Conservation (phyloP, 1,140 invertebrate species). For the Brachionus rotundiformis region DNA sequence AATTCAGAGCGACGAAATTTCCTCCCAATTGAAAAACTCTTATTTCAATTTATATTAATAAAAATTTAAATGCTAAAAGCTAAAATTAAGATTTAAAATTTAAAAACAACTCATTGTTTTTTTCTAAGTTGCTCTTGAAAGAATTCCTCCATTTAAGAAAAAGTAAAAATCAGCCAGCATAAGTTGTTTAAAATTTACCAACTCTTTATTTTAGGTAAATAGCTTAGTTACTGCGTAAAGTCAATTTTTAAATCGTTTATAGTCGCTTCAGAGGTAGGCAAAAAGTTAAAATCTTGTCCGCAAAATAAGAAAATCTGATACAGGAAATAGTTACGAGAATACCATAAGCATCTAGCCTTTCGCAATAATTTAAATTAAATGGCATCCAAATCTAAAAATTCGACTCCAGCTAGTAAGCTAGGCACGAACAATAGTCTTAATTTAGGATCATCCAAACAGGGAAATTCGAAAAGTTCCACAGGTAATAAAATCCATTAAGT, state of each 20-base stretch:
- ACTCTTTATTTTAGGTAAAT: background rate
- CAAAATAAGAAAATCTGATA: constrained; percentile 3
- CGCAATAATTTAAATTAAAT: constrained; percentile 18
- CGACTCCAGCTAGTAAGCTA: background rate
- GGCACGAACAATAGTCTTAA: background rate
- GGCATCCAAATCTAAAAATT: constrained; percentile 40
- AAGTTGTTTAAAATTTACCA: constrained; percentile 17
- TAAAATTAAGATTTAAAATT: constrained; percentile 4
- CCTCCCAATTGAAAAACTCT: background rate
- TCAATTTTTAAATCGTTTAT: constrained; percentile 25
- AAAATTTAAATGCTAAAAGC: constrained; percentile 34
- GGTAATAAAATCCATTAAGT: constrained; percentile 32
- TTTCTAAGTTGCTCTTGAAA: constrained; percentile 42
- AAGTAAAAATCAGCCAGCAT: constrained; percentile 31
- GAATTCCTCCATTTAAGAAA: constrained; percentile 27
- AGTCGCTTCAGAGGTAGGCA: background rate
- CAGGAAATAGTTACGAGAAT: background rate
- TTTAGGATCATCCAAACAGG: constrained; percentile 10
- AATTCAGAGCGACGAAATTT: background rate
- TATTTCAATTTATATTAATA: background rate
- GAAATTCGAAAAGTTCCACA: constrained; percentile 45
- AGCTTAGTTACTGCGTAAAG: constrained; percentile 23
- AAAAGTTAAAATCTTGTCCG: background rate
- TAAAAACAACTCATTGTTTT: constrained; percentile 19
- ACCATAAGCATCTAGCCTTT: background rate